Evolutionary conservation across 2,888 invertebrate species (phyloP), one percentile per base, ranked within the genome.

Genomic region (Diplolepis rosae): DNA sequence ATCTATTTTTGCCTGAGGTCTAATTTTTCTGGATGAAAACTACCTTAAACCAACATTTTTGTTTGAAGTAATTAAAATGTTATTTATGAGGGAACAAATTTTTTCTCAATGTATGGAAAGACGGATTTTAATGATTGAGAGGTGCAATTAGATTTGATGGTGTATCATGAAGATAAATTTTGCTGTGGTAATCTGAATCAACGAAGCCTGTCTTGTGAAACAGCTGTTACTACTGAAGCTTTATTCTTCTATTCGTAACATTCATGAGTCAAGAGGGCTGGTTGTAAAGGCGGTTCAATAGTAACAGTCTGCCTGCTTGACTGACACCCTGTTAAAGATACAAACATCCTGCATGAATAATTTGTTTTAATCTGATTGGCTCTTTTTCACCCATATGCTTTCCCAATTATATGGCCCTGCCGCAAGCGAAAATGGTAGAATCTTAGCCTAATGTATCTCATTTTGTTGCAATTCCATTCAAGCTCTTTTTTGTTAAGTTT

Each of bases 321-420:
- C 61, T 61, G 61, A 61, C 61, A 61, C 35, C n/a, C 35, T n/a
- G 35, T 61, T 61, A 39, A 39, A 61, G 61, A 61, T 61, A 61
- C 35, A 61, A 22, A 61, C 35, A 35, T 61, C 35, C 39, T 61
- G 39, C 61, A 39, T 61, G 61, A 35, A 61, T 61, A 61, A 61
- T 61, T 22, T 61, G 22, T 24, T 4, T 61, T 61, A 39, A 61
- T 61, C 61, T 61, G 39, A 61, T 61, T 61, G 61, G 61, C 61
- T 22, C 24, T 61, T 13, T 39, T 32, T 35, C 61, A 61, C 18
- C n/a, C 39, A 61, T 61, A 61, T 61, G 61, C 35, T 39, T 61
- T 61, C 61, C 24, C 56, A 56, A 56, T 39, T 39, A 24, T 39
- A 22, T 35, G 35, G 22, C 35, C 7, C 9, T 56, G 56, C 35